Evolutionary conservation across 2,797 vertebrate genomes (phyloP), one percentile per base, ranked within the genome.

Genomic region (Acipenser transmontanus): DNA sequence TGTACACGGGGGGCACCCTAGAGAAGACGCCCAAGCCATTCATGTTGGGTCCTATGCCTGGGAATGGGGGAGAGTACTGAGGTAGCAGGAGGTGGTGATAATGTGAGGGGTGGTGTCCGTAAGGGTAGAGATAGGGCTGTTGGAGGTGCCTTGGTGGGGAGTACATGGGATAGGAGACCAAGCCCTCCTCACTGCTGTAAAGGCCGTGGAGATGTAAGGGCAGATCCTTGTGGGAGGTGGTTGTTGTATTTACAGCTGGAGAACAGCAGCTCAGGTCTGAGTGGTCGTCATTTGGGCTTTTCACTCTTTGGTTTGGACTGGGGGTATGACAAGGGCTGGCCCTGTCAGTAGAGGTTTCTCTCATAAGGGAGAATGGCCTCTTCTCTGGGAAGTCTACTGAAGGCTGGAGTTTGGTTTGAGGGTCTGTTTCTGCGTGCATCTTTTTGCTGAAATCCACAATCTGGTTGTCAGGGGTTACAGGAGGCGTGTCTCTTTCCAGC

Each of bases 401-500:
- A 12, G 56, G 12, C 7, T 11, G 50, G 47, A 62, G 57, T 64
- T 72, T 73, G 6, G 78, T 71, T 54, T 73, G 74, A 52, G 80
- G 74, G 11, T 63, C 17, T 8, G 12, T 13, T 49, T 7, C 63
- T 6, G 17, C 6, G n/a, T 64, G 9, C 50, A 78, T 50, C 70
- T 82, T 88, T 64, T 67, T 78, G 72, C 84, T 88, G 76, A 85
- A 86, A 72, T 89, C 86, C 80, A 84, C 69, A 6, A 85, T 78
- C 64, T 88, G 86, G 59, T 85, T 81, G 0, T 88, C 84, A 0
- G 91, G 85, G 0, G 88, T 89, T 76, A 84, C 84, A 0, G 87
- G 88, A 0, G 88, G 88, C 0, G 84, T 87, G 80, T 87, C 85
- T 70, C 85, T 77, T 63, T 85, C 88, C 50, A 87, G 66, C 57